phyloP scores from a whole-genome alignment of 1,140 invertebrate species.

The Tenebrio molitor region DNA sequence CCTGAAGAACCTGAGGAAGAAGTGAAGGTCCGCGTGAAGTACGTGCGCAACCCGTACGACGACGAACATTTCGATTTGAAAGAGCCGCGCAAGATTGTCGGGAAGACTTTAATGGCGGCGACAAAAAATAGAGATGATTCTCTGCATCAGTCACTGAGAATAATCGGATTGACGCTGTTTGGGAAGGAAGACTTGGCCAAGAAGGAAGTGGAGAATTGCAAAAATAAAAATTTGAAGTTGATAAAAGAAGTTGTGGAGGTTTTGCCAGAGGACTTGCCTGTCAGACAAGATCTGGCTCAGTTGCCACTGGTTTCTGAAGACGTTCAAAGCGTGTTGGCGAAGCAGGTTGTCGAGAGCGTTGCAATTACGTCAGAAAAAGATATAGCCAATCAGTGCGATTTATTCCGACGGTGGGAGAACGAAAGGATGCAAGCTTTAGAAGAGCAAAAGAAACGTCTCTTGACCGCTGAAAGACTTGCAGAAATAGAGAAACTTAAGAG shows the following conservation, averaged over 20 bases:
- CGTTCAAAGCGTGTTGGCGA: conserved; percentile 68
- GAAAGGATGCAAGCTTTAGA: conserved; percentile 71
- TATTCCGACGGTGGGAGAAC: conserved; percentile 73
- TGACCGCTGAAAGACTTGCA: conserved; percentile 69
- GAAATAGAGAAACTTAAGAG: conserved; percentile 74
- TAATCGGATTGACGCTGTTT: conserved; percentile 78
- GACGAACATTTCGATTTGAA: conserved; percentile 91
- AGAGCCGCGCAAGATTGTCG: conserved; percentile 76
- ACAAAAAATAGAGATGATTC: conserved; percentile 69
- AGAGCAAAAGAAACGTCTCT: conserved; percentile 71
- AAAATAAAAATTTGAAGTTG: conserved; percentile 62
- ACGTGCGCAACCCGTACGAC: conserved; percentile 83
- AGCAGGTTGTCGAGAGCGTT: conserved; percentile 63
- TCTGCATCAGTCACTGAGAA: conserved; percentile 74
- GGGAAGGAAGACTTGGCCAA: conserved; percentile 76
- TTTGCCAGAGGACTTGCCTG: conserved; percentile 61
- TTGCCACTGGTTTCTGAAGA: conserved; percentile 37
- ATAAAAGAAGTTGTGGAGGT: conserved; percentile 67
- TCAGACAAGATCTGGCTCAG: background rate
- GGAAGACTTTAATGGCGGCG: conserved; percentile 82
- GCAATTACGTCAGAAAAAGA: conserved; percentile 69
- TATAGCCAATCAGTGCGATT: conserved; percentile 72
- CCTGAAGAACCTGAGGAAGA: conserved; percentile 73
- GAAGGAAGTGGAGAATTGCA: conserved; percentile 65
- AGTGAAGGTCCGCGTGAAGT: conserved; percentile 83